Percentiles rank a stretch among this genome's conserved stretches.
These are phyloP conservation scores for Cryptus viduatorius DNA, from an alignment of 2,888 invertebrate species.

Conservation along the genomic window DNA sequence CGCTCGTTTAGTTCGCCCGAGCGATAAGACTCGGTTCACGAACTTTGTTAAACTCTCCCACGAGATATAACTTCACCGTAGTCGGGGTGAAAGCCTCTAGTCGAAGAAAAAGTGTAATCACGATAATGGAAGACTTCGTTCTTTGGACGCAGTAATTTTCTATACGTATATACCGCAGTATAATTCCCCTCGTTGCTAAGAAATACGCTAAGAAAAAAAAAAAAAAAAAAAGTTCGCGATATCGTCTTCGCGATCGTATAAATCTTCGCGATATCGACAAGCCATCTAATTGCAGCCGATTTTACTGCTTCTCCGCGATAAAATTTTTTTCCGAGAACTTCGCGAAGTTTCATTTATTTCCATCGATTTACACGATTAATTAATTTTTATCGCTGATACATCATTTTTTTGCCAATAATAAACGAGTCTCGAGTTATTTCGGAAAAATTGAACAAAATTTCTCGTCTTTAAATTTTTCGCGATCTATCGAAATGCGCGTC, in stretches of 20 bases:
- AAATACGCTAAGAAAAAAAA: not conserved
- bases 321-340: not conserved
- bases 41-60: slow-evolving; percentile 26
- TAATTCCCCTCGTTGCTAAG: slow-evolving; percentile 20
- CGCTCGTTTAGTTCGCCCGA: slow-evolving; percentile 5
- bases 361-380: not conserved
- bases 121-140: slow-evolving; percentile 52
- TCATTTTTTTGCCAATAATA: not conserved
- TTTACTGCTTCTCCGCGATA: slow-evolving; percentile 29
- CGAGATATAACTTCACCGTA: slow-evolving; percentile 35
- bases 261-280: slow-evolving; percentile 39
- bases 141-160: slow-evolving; percentile 9
- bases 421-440: not conserved
- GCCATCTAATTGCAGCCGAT: slow-evolving; percentile 35
- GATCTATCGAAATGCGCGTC: not conserved
- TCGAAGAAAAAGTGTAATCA: slow-evolving; percentile 50
- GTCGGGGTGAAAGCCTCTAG: slow-evolving; percentile 6
- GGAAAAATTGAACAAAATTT: not conserved
- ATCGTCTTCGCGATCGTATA: slow-evolving; percentile 42
- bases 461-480: not conserved
- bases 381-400: not conserved
- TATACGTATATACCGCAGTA: slow-evolving; percentile 32
- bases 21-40: slow-evolving; percentile 23
- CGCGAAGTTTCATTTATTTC: not conserved
- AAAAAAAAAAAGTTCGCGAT: slow-evolving; percentile 18